Conservation (phyloP, 2,888 invertebrate species). For the Camptogramma bilineatum region DNA sequence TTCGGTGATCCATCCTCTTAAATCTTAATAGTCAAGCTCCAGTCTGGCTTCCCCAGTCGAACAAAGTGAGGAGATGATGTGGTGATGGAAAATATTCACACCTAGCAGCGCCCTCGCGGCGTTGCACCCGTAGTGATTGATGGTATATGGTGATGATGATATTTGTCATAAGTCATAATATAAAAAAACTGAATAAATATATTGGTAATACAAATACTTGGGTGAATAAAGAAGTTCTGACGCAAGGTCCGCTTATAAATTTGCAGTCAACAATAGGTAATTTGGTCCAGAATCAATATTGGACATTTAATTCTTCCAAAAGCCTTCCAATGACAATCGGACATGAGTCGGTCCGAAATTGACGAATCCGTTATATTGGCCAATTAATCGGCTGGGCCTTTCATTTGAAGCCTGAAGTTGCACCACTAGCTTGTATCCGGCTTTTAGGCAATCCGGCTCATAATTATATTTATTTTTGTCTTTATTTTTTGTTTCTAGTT, state of each 20-base stretch:
- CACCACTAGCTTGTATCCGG: neutral
- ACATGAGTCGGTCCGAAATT: constrained; percentile 42
- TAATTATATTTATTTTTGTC: neutral
- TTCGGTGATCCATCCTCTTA: too few relatives aligned
- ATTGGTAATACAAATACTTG: too few relatives aligned
- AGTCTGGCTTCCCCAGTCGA: too few relatives aligned
- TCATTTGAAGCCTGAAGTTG: constrained; percentile 18
- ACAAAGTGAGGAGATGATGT: too few relatives aligned
- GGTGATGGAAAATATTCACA: too few relatives aligned
- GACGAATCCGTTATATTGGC: constrained; percentile 39
- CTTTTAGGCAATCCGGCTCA: constrained; percentile 1
- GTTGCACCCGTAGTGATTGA: too few relatives aligned
- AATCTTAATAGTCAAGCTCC: too few relatives aligned
- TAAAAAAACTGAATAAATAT: too few relatives aligned
- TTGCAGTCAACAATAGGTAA: neutral
- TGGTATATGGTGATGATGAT: too few relatives aligned
- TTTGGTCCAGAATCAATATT: constrained; percentile 16
- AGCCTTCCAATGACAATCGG: constrained; percentile 39
- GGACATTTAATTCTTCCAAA: constrained; percentile 12
- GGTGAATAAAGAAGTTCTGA: too few relatives aligned
- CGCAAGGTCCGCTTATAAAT: neutral
- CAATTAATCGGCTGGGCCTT: constrained; percentile 32
- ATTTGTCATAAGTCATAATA: too few relatives aligned
- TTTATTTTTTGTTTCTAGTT: neutral
- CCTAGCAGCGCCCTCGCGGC: too few relatives aligned